Conservation (phyloP, 1,140 invertebrate genomes). For the Ceratina australensis region DNA sequence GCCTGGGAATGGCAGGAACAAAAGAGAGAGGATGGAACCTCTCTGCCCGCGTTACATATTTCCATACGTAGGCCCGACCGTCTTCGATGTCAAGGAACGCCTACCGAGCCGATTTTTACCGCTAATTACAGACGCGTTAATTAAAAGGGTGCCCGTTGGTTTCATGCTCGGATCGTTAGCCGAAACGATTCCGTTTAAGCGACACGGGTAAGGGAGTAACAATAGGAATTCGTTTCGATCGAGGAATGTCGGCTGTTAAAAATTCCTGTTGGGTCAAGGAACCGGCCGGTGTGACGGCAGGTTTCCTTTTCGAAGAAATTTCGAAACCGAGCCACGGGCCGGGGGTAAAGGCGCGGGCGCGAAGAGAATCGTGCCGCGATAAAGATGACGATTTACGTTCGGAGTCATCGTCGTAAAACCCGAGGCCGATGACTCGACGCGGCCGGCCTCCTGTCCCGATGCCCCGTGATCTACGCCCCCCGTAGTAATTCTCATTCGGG, state of each 20-base stretch:
- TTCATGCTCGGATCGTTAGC: conserved; percentile 27
- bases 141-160: conserved; percentile 26
- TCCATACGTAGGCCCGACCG: neutral
- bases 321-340: conserved; percentile 24
- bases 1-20: neutral
- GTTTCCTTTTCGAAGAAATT: conserved; percentile 22
- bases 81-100: no score
- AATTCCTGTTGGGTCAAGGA: conserved; percentile 10
- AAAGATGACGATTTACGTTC: conserved; percentile 69
- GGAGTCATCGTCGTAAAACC: conserved; percentile 51
- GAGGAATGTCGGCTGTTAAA: neutral
- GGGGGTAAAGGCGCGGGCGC: neutral
- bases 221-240: neutral
- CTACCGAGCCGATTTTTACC: conserved; percentile 6
- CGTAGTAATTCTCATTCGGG: conserved; percentile 2
- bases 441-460: conserved; percentile 24
- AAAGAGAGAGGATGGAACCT: neutral
- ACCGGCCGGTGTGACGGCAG: neutral
- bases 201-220: neutral
- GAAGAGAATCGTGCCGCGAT: conserved; percentile 37
- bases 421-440: conserved; percentile 63
- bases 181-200: no score
- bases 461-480: conserved; percentile 33
- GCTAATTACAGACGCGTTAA: conserved; percentile 36
- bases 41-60: neutral